Evolutionary conservation across 2,888 invertebrate genomes (phyloP).

Genomic region (Andrena flavipes): DNA sequence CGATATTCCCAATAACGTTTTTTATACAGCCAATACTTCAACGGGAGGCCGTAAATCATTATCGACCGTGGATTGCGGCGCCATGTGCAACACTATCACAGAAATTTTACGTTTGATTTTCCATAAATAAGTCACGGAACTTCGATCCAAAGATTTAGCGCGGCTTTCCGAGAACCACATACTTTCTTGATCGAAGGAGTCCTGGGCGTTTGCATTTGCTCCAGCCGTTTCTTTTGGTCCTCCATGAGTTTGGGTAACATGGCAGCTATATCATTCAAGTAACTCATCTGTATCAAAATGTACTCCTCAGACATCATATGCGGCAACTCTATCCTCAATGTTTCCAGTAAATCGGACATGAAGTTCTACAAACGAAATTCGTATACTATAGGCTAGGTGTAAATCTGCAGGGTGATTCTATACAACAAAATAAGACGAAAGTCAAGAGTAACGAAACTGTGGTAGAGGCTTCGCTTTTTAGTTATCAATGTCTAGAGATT

Average conservation of each 20-base stretch:
- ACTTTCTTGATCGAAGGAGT: not conserved
- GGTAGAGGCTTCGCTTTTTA: too few species aligned
- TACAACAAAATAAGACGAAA: not conserved
- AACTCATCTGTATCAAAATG: not conserved
- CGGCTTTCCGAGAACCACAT: not conserved
- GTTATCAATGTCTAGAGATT: too few species aligned
- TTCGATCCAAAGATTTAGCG: not conserved
- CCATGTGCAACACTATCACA: not conserved
- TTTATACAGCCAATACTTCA: slow-evolving; percentile 30
- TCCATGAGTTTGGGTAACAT: slow-evolving; percentile 9
- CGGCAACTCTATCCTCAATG: slow-evolving; percentile 16
- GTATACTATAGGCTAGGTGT: not conserved
- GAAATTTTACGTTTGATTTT: not conserved
- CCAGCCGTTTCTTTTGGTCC: not conserved
- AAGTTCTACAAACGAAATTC: slow-evolving; percentile 26
- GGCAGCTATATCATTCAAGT: not conserved
- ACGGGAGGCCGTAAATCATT: slow-evolving; percentile 8
- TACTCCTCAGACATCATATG: slow-evolving; percentile 8
- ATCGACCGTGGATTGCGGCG: not conserved
- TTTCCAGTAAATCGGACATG: slow-evolving; percentile 19
- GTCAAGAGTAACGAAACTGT: too few species aligned
- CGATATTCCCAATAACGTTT: slow-evolving; percentile 40
- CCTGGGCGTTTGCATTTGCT: not conserved
- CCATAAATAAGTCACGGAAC: not conserved
- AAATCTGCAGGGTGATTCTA: not conserved